These are phyloP conservation scores for Eufriesea mexicana DNA, from an alignment of 1,140 invertebrate genomes.

Conservation along the genomic window DNA sequence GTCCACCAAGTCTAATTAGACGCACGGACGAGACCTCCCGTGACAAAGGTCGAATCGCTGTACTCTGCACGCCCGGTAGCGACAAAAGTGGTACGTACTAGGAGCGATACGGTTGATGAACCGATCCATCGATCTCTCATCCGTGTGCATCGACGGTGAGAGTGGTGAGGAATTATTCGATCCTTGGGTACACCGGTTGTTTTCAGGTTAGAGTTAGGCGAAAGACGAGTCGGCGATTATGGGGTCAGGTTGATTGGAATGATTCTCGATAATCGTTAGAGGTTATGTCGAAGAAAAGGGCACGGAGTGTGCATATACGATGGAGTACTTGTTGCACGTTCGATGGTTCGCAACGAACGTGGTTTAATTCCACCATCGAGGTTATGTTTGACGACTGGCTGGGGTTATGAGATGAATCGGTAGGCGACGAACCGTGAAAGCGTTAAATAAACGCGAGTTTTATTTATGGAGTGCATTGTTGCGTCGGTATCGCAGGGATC, in stretches of 20 bases:
- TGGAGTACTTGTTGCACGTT: constrained; percentile 33
- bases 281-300: background rate
- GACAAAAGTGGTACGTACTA: constrained; percentile 43
- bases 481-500: background rate
- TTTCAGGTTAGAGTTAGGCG: accelerated
- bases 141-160: constrained; percentile 11
- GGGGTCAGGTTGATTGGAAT: background rate
- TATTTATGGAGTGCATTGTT: background rate
- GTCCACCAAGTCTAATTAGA: constrained; percentile 44
- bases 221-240: background rate
- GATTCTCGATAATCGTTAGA: background rate
- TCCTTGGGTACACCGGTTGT: background rate
- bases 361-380: background rate
- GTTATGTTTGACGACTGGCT: accelerated
- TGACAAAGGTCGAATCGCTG: constrained; percentile 35
- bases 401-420: too few species aligned
- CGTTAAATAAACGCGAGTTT: background rate
- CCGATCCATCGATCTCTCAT: constrained; percentile 50
- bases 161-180: background rate
- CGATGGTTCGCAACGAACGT: too few species aligned
- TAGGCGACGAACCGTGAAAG: accelerated
- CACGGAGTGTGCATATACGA: background rate
- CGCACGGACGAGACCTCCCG: constrained; percentile 35
- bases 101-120: constrained; percentile 43
- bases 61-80: constrained; percentile 2